Base-by-base conservation (phyloP, 2,888 invertebrate species). In the Lottia scabra region DNA sequence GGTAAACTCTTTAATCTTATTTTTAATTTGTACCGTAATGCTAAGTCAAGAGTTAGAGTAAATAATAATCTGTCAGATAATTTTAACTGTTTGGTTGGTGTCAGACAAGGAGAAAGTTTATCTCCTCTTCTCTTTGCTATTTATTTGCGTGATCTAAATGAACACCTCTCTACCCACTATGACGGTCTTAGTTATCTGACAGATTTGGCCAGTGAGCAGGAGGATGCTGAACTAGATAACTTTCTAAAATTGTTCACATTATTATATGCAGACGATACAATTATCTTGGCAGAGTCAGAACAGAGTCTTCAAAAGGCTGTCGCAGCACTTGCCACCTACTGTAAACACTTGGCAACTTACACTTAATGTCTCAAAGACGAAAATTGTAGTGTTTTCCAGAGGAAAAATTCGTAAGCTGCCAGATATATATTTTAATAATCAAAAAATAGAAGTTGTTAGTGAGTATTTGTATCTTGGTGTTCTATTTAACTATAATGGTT, bases 211-310 rank as follows among this genome's bases (percentile, higher is more conserved):
- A n/a, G 16, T 56, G 10, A 56, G n/a, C n/a, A 56, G 6, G 15
- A 10, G n/a, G 56, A 69, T 13, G 69, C 44, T 4, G 45, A 23
- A 19, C 10, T 23, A 1, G 19, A 63, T 16, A 30, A 27, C 48
- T 65, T 62, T 65, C 65, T 73, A 62, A 67, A 70, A 67, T 30
- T 70, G 38, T 48, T 75, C 4, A 43, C 72, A 48, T 64, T 72
- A 12, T 63, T 73, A 1, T 73, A 72, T 62, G 75, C 75, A 4
- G 72, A 75, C 44, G 75, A 75, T 64, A 70, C 75, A 8, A 65
- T 75, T 13, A 72, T 75, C 26, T 43, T 75, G 63, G 68, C 75
- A 0, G 62, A 70, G 23, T 63, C 48, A 15, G 56, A 64, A 19
- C 56, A 23, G 12, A 56, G 66, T 23, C 68, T 75, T 4, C 70